A percentile compares a stretch with the other conserved stretches of the same genome.
phyloP scores from a whole-genome alignment of 2,888 invertebrate genomes.

The Oeneis ivallda region DNA sequence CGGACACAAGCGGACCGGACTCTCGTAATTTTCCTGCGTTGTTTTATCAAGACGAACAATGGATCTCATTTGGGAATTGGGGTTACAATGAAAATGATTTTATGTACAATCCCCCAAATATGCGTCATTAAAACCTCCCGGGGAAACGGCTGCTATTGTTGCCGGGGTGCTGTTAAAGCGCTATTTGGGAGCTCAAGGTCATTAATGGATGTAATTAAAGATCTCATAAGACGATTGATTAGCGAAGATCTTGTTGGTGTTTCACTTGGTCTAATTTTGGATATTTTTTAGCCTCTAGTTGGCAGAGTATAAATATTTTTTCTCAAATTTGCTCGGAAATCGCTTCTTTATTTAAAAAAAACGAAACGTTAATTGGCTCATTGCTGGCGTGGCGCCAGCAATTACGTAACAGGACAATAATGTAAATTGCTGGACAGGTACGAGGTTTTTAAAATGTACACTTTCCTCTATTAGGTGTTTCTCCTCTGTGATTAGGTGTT shows the following conservation, averaged over 20 bases:
- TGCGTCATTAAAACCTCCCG: slow-evolving; percentile 66
- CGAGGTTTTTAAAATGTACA: too few species aligned
- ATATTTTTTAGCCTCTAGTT: too few species aligned
- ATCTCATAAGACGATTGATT: slow-evolving; percentile 2
- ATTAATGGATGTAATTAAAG: slow-evolving; percentile 23
- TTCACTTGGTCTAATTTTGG: not conserved
- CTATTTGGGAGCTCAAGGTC: slow-evolving; percentile 40
- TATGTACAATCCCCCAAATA: slow-evolving; percentile 66
- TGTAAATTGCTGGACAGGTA: too few species aligned
- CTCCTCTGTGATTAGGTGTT: too few species aligned
- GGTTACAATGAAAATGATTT: slow-evolving; percentile 73
- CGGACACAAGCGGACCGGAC: slow-evolving; percentile 57
- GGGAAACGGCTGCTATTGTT: slow-evolving; percentile 38
- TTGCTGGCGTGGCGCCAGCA: too few species aligned
- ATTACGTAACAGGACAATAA: too few species aligned
- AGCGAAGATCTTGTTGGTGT: not conserved
- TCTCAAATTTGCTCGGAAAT: too few species aligned
- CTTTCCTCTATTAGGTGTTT: too few species aligned
- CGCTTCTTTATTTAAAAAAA: too few species aligned
- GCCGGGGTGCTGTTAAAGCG: slow-evolving; percentile 39
- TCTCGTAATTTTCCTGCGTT: slow-evolving; percentile 76
- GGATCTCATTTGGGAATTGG: slow-evolving; percentile 73
- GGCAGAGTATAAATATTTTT: too few species aligned
- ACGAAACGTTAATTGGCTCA: too few species aligned
- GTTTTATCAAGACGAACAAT: slow-evolving; percentile 73